Evolutionary conservation across 2,888 invertebrate genomes (phyloP).

Genomic region (Tiliacea citrago): DNA sequence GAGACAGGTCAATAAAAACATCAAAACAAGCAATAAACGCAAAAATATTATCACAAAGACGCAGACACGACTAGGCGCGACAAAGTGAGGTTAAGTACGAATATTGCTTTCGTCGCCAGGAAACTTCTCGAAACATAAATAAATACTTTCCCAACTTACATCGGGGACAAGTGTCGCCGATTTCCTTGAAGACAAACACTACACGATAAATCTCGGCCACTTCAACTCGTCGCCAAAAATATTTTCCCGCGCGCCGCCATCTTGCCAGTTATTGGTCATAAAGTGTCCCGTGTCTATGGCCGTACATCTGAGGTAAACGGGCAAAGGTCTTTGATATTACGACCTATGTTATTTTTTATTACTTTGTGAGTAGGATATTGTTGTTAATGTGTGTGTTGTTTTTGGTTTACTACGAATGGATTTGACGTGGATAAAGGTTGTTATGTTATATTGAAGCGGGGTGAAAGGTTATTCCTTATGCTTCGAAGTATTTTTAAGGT

Average conservation of each 20-base stretch:
- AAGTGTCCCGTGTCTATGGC: slow-evolving; percentile 68
- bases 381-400: slow-evolving; percentile 52
- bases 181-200: slow-evolving; percentile 67
- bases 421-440: slow-evolving; percentile 39
- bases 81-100: slow-evolving; percentile 54
- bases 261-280: slow-evolving; percentile 81
- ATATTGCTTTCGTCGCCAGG: slow-evolving; percentile 58
- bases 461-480: slow-evolving; percentile 17
- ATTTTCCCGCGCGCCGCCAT: slow-evolving; percentile 77
- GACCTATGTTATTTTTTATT: slow-evolving; percentile 59
- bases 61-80: slow-evolving; percentile 19
- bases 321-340: slow-evolving; percentile 60
- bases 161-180: slow-evolving; percentile 58
- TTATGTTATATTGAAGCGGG: slow-evolving; percentile 27
- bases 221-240: slow-evolving; percentile 70
- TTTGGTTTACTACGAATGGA: slow-evolving; percentile 47
- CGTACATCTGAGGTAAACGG: slow-evolving; percentile 58
- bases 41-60: slow-evolving; percentile 35
- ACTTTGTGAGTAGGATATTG: slow-evolving; percentile 53
- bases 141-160: slow-evolving; percentile 61
- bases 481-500: neutral
- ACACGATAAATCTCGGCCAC: slow-evolving; percentile 67
- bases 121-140: slow-evolving; percentile 66
- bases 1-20: slow-evolving; percentile 7
- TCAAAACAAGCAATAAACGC: slow-evolving; percentile 44